Conservation (phyloP, 2,888 invertebrate genomes). For the Ctena decussata region DNA sequence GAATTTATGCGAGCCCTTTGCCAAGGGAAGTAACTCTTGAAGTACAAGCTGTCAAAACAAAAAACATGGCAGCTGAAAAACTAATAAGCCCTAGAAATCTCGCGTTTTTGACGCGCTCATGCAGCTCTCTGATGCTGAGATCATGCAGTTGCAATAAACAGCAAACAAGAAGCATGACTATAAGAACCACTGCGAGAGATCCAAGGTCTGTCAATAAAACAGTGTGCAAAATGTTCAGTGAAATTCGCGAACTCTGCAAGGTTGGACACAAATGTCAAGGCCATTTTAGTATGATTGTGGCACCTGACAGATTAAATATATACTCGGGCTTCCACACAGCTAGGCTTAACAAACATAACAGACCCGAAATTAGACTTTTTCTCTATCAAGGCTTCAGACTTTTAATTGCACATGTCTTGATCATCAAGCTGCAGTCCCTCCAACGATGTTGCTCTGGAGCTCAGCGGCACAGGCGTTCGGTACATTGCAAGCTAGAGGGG, state of each 20-base stretch:
- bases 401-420: no score
- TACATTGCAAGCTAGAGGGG: no score
- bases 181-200: background rate
- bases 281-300: background rate
- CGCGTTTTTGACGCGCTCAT: background rate
- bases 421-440: no score
- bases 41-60: background rate
- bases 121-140: background rate
- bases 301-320: no score
- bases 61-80: slow-evolving; percentile 1
- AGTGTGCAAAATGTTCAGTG: background rate
- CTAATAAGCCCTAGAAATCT: background rate
- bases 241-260: background rate
- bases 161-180: background rate
- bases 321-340: no score
- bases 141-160: slow-evolving; percentile 1
- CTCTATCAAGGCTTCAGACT: no score
- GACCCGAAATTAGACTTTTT: no score
- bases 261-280: background rate
- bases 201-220: slow-evolving; percentile 4
- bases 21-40: background rate
- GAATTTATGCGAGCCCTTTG: background rate
- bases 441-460: no score
- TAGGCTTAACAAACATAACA: no score
- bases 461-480: no score